These are phyloP conservation scores for Caenorhabditis tropicalis DNA, from an alignment of 1,140 invertebrate species.

Conservation along the genomic window DNA sequence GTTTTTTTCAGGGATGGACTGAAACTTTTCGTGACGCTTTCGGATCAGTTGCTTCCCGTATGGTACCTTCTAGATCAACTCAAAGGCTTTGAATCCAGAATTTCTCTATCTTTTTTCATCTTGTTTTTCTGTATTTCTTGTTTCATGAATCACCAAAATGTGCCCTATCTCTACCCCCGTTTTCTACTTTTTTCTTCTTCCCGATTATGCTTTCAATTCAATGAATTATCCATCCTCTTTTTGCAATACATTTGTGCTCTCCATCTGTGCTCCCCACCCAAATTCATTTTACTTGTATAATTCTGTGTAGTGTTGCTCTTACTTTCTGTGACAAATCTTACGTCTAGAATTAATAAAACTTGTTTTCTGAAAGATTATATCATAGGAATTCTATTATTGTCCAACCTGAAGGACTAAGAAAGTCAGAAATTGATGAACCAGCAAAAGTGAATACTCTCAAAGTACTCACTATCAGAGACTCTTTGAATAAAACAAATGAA, in stretches of 20 bases:
- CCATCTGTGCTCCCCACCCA: background rate
- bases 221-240: background rate
- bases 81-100: background rate
- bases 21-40: constrained; percentile 48
- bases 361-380: background rate
- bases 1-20: constrained; percentile 55
- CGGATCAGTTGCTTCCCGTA: constrained; percentile 34
- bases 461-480: too few species aligned
- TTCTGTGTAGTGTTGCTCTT: constrained; percentile 30
- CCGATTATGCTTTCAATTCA: constrained; percentile 1
- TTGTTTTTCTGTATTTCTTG: background rate
- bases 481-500: too few species aligned
- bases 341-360: constrained; percentile 27
- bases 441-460: too few species aligned
- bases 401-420: too few species aligned
- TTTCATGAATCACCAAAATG: background rate
- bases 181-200: background rate
- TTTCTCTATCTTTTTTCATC: background rate
- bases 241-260: background rate
- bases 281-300: constrained; percentile 34
- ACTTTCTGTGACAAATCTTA: background rate
- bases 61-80: constrained; percentile 40
- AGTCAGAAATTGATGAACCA: too few species aligned
- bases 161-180: background rate
- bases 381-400: too few species aligned